A percentile compares a stretch with the other conserved stretches of the same genome.
These are phyloP conservation scores for Leptopilina boulardi DNA, from an alignment of 1,140 invertebrate species.

Conservation along the genomic window DNA sequence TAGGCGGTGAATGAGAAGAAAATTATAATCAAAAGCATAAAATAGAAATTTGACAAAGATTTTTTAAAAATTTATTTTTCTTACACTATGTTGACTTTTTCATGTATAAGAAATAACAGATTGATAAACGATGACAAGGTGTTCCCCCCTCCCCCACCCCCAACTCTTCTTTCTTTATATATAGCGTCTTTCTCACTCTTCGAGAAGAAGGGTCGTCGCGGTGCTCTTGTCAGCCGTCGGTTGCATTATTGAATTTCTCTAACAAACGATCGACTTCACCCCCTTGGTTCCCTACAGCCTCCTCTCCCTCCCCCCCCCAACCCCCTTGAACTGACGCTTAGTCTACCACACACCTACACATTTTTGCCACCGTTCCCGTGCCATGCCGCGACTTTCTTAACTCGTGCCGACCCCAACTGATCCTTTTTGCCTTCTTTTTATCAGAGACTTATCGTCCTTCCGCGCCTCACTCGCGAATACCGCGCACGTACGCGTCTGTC, in stretches of 20 bases:
- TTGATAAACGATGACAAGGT: constrained; percentile 65
- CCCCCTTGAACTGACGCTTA: constrained; percentile 38
- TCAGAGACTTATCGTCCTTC: constrained; percentile 44
- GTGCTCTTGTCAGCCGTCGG: constrained; percentile 58
- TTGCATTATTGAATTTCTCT: constrained; percentile 69
- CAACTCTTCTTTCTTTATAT: too few relatives aligned
- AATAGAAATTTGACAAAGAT: too few relatives aligned
- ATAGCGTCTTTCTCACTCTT: constrained; percentile 15
- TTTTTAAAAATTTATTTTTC: not conserved
- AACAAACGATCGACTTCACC: constrained; percentile 65
- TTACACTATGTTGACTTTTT: constrained; percentile 37
- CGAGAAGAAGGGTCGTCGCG: constrained; percentile 49
- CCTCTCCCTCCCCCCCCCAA: too few relatives aligned
- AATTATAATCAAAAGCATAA: too few relatives aligned
- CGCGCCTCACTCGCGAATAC: constrained; percentile 42
- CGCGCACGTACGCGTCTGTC: constrained; percentile 61
- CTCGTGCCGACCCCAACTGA: constrained; percentile 38
- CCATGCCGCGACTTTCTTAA: constrained; percentile 38
- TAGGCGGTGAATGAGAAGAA: too few relatives aligned
- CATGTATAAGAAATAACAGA: constrained; percentile 53
- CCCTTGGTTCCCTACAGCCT: constrained; percentile 36
- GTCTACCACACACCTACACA: constrained; percentile 45
- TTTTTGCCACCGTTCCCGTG: constrained; percentile 47
- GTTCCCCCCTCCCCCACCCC: constrained; percentile 41
- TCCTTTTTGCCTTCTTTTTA: constrained; percentile 45